Base-by-base conservation (phyloP, 1,140 invertebrate species). In the Cheumatopsyche charites region DNA sequence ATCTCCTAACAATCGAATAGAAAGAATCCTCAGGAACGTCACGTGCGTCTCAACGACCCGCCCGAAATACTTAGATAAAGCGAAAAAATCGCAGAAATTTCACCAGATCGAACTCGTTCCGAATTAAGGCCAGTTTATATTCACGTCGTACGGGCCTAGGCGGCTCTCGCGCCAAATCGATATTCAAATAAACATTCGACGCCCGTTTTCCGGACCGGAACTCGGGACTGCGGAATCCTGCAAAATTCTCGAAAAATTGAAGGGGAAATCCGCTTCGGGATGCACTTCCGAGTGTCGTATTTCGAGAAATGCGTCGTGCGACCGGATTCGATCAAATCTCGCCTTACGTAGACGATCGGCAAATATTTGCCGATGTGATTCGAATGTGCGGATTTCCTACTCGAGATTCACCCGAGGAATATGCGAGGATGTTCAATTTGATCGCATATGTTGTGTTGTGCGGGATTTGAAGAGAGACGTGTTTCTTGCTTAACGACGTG, bases 131-230 rank as follows among this genome's bases (percentile, higher is more conserved):
- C 74, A 49, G 70, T 72, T 75, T 75, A 65, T 55, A 70, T 70
- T 69, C 74, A 49, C 49, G 26, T 55, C 15, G 19, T 68, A 21
- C 45, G 11, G 11, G 55, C 9, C 55, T 23, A 47, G 15, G 25
- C n/a, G 63, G 25, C 13, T 47, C 15, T 47, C 61, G 70, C 66
- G 70, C 74, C 61, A 69, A 61, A 72, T 72, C 67, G 71, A 75
- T 75, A 75, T 75, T 72, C 67, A 67, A 75, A 72, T 70, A 72
- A 72, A 72, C 71, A 68, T 72, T 67, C 26, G 52, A n/a, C 58
- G 21, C 13, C 42, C n/a, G 17, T 58, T 36, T 58, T 62, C 29
- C 6, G 25, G 21, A 26, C 7, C 23, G 36, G 36, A 49, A 52
- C 5, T 47, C 61, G 69, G 47, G 69, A 6, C 43, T 12, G n/a